phyloP scores from a whole-genome alignment of 2,888 invertebrate genomes.

The Ophion ellenae region DNA sequence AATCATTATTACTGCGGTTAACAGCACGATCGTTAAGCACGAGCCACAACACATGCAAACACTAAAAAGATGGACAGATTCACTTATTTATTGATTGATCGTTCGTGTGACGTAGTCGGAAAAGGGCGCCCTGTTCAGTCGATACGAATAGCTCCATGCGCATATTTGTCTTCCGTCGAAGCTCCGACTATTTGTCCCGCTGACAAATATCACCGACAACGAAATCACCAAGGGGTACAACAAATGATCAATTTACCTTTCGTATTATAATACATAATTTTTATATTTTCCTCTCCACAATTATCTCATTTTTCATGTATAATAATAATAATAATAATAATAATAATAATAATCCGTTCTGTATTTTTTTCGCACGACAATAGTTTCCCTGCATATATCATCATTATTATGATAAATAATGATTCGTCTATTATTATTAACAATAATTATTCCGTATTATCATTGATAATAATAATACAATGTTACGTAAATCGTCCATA shows the following conservation, averaged over 20 bases:
- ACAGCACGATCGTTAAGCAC: no score
- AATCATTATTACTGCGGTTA: no score
- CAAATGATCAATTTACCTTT: slow-evolving; percentile 33
- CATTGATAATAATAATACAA: slow-evolving; percentile 50
- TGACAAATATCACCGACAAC: neutral
- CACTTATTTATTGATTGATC: neutral
- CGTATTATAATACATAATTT: slow-evolving; percentile 52
- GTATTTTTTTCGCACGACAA: slow-evolving; percentile 39
- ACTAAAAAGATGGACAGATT: neutral
- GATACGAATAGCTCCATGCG: neutral
- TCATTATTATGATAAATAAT: slow-evolving; percentile 41
- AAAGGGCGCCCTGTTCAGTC: neutral
- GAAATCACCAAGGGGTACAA: slow-evolving; percentile 33
- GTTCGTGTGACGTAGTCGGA: neutral
- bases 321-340: slow-evolving; percentile 32
- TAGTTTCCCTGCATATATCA: slow-evolving; percentile 50
- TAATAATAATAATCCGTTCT: slow-evolving; percentile 12
- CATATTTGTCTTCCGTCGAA: neutral
- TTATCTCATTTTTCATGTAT: slow-evolving; percentile 25
- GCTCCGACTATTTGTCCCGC: neutral
- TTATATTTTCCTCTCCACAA: slow-evolving; percentile 28
- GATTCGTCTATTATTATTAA: slow-evolving; percentile 31
- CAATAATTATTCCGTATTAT: slow-evolving; percentile 42
- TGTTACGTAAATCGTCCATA: slow-evolving; percentile 24
- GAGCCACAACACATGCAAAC: neutral